These are phyloP conservation scores for Lycopodina hypogea DNA, from an alignment of 37 sponge, comb jelly and placozoan species.

Conservation along the genomic window DNA sequence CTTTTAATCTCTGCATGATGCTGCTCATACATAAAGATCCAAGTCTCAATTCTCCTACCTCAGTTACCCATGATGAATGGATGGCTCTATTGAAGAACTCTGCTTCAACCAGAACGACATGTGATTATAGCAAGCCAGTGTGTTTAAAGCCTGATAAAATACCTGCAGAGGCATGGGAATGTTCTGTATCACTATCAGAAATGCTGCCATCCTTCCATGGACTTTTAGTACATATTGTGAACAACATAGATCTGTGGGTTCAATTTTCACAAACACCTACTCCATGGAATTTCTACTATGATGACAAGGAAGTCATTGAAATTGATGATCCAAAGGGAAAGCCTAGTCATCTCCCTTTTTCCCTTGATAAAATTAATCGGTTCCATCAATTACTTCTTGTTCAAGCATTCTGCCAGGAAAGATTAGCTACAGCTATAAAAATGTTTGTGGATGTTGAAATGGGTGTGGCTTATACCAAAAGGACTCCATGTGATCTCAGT, in stretches of 20 bases:
- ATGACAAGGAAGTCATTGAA: not conserved
- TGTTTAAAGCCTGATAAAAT: not conserved
- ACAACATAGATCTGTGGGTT: not conserved
- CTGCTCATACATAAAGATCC: conserved; percentile 14
- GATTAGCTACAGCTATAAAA: conserved; percentile 1
- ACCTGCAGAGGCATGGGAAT: conserved; percentile 23
- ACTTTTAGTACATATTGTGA: not conserved
- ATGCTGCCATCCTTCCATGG: not conserved
- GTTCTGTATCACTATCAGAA: not conserved
- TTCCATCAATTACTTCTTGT: conserved; percentile 18
- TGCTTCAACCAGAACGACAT: no score
- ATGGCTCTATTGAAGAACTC: conserved; percentile 3
- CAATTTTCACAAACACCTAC: not conserved
- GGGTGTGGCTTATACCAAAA: conserved; percentile 2
- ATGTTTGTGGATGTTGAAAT: conserved; percentile 17
- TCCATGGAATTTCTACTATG: conserved; percentile 16
- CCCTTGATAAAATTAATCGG: not conserved
- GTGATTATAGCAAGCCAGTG: not conserved
- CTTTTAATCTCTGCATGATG: conserved; percentile 27
- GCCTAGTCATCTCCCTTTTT: not conserved
- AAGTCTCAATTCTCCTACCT: not conserved
- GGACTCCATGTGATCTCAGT: not conserved
- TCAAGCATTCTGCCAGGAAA: not conserved
- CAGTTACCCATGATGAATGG: conserved; percentile 8
- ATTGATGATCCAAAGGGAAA: not conserved